Evolutionary conservation across 2,888 invertebrate genomes (phyloP), one percentile per base, ranked within the genome.

Genomic region (Oconnorella tubifera): DNA sequence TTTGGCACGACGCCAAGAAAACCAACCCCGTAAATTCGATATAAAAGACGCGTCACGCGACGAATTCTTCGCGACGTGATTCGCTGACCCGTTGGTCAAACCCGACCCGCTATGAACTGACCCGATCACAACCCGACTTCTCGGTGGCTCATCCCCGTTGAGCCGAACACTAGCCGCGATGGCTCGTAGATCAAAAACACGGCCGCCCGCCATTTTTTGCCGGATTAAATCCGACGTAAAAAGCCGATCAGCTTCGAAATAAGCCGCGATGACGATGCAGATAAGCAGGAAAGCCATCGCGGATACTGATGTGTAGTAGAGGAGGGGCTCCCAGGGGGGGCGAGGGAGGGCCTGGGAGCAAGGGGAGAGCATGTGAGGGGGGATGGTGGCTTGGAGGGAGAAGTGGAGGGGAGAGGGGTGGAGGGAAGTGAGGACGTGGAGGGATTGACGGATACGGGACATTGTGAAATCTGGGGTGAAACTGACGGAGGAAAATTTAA

Each of bases 381-480:
- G 88, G 67, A 88, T 83, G 66, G 87, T 87, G 2, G 89, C 89
- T 58, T 88, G 85, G 67, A 92, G 81, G 0, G 88, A 86, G 77
- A 89, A 91, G 79, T 88, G 88, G 31, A 89, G 78, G 40, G 75
- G 70, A 25, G 14, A 27, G 19, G 75, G 72, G 14, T 82, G 83
- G 33, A 84, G 71, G 68, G 77, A 78, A 19, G 80, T 80, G 64
- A 75, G 75, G 48, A 81, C 71, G 61, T 83, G 82, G 59, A 84
- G 76, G 59, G 78, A 76, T 23, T 83, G 80, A 68, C 88, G 87
- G 49, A 92, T 86, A 69, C 89, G 86, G 0, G 90, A 87, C 74
- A 90, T 82, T 0, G 92, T 90, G 77, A 92, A 91, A 83, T 93
- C 93, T 0, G 93, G 90, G 0, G 91, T 91, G 80, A 91, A 93